Evolutionary conservation across 1,140 invertebrate genomes (phyloP), one percentile per base, ranked within the genome.

Genomic region (Pogonomyrmex barbatus): DNA sequence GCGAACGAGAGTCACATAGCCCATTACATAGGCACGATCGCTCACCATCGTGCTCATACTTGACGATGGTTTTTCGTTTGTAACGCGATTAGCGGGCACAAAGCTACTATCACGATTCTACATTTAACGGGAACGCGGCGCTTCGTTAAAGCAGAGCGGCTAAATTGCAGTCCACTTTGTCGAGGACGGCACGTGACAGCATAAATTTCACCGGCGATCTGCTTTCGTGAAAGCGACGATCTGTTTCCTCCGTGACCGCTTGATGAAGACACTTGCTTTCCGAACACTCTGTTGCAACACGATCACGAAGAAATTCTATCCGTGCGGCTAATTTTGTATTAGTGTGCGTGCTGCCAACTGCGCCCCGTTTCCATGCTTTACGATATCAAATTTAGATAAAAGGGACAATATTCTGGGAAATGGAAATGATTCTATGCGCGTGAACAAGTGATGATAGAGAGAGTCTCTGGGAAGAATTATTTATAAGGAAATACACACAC

Each of bases 141-240:
- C 79, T 50, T 75, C 79, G 58, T 76, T 85, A 89, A 79, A 73
- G 75, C 81, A 75, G 36, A 56, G 65, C 81, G 47, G 50, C 63
- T 71, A 73, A 81, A 89, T 86, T 71, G 76, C 75, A 2, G 87
- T 56, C 58, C 60, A 87, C 86, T 89, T 89, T 88, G 83, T 70
- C 67, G 54, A 0, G 54, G 33, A 24, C 56, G 75, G n/a, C 87
- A 56, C 73, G 88, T 83, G 77, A 39, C 65, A n/a, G 70, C 68
- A 89, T 86, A 89, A 86, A 89, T 89, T 82, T 86, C 83, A 58
- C 60, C 58, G 70, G 79, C 79, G 79, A 83, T 83, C 79, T 75
- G 79, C 68, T 75, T 36, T 73, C 79, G 79, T 75, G 79, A 83
- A 75, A 75, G 79, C 79, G n/a, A 60, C 87, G 56, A 60, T 77